A percentile compares a stretch with the other conserved stretches of the same genome.
These are phyloP conservation scores for Diuraphis noxia DNA, from an alignment of 1,140 invertebrate genomes.

Conservation along the genomic window DNA sequence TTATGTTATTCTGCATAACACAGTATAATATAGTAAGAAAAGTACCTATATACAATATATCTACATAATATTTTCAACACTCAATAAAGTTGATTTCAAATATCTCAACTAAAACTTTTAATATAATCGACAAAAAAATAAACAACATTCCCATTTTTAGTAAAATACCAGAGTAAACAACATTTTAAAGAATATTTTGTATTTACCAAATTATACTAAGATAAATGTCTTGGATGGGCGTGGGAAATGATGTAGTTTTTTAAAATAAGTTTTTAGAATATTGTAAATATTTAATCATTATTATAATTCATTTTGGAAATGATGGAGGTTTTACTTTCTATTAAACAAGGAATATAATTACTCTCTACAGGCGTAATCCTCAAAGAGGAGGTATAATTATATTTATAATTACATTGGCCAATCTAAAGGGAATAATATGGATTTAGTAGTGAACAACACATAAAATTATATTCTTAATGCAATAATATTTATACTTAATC, in stretches of 20 bases:
- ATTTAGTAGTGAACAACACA: background rate
- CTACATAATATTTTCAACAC: no score
- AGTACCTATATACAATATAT: no score
- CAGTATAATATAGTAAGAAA: no score
- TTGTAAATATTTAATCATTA: background rate
- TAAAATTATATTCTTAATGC: background rate
- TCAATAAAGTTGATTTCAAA: background rate
- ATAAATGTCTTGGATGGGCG: background rate
- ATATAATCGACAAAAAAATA: background rate
- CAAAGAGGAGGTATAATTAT: background rate
- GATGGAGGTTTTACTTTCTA: background rate
- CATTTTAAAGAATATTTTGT: background rate
- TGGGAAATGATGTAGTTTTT: background rate
- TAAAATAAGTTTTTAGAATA: background rate
- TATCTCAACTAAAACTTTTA: background rate
- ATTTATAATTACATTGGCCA: background rate
- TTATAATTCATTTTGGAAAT: background rate
- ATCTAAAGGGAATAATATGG: background rate
- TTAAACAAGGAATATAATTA: background rate
- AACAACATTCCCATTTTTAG: background rate
- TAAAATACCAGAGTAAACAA: background rate
- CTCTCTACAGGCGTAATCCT: background rate
- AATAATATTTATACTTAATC: background rate
- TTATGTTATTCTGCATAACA: no score
- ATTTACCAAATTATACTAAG: background rate